Conservation (phyloP, 1,140 invertebrate species). For the Sinonovacula constricta region DNA sequence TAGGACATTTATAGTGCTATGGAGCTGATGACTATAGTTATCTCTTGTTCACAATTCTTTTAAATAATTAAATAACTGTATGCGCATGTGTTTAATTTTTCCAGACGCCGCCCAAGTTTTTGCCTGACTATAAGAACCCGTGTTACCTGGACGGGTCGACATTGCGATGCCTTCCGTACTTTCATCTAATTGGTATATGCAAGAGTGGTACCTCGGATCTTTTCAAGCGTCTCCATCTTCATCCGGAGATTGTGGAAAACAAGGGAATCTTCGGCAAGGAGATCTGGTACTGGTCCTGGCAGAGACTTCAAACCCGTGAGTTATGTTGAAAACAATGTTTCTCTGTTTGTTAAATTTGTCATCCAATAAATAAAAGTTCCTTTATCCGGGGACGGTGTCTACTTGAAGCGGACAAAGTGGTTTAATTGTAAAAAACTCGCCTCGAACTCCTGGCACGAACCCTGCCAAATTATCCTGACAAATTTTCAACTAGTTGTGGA, state of each 20-base stretch:
- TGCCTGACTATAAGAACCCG: conserved; percentile 65
- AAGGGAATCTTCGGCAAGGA: conserved; percentile 60
- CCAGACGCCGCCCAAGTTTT: conserved; percentile 54
- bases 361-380: no score
- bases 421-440: no score
- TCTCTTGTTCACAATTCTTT: no score
- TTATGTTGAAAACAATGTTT: neutral
- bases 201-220: conserved; percentile 69
- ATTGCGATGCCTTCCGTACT: conserved; percentile 65
- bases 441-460: no score
- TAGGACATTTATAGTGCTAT: no score
- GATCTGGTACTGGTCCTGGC: conserved; percentile 70
- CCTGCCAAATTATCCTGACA: no score
- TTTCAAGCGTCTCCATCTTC: conserved; percentile 54
- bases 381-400: no score
- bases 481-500: no score
- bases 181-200: conserved; percentile 65
- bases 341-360: no score
- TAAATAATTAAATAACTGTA: no score
- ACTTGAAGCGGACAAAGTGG: no score
- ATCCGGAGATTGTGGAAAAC: conserved; percentile 55
- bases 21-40: no score
- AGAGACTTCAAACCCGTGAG: conserved; percentile 60
- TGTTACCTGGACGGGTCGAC: conserved; percentile 51
- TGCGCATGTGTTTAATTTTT: conserved; percentile 17